These are phyloP conservation scores for Danio aesculapii DNA, from an alignment of 2,797 vertebrate genomes.

Conservation along the genomic window DNA sequence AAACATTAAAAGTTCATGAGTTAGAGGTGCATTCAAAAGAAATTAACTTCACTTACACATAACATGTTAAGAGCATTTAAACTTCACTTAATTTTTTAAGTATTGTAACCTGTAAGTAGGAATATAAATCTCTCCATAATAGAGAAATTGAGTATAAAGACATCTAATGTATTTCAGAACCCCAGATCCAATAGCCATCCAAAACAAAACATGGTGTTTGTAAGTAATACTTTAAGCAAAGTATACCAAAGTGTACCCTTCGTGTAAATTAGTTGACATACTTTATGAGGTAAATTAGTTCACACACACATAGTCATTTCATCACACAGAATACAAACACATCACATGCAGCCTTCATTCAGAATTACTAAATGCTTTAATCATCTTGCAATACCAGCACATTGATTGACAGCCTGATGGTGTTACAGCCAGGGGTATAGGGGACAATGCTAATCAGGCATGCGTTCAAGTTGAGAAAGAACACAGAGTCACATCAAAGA, in stretches of 20 bases:
- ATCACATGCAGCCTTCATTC: background rate
- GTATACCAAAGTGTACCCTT: background rate
- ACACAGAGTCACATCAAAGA: background rate
- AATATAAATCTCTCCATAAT: too few relatives aligned
- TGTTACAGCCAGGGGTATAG: conserved; percentile 7
- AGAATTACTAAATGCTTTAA: background rate
- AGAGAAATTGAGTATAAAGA: too few relatives aligned
- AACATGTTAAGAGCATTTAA: too few relatives aligned
- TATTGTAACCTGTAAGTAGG: background rate
- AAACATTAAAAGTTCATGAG: too few relatives aligned
- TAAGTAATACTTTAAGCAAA: conserved; percentile 19
- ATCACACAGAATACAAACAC: background rate
- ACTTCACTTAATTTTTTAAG: too few relatives aligned
- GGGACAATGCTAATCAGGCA: conserved; percentile 9
- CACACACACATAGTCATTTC: background rate
- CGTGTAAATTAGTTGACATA: background rate
- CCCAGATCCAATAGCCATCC: background rate
- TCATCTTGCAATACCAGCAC: background rate
- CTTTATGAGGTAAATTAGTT: background rate
- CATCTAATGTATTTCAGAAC: background rate
- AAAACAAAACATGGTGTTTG: background rate
- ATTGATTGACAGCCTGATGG: conserved; percentile 27
- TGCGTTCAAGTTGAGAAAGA: conserved; percentile 17
- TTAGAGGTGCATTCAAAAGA: too few relatives aligned
- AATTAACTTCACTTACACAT: too few relatives aligned